Percentiles rank a stretch among this genome's conserved stretches.
Evolutionary conservation across 2,888 invertebrate genomes (phyloP).

Genomic region (Drosophila quinaria): DNA sequence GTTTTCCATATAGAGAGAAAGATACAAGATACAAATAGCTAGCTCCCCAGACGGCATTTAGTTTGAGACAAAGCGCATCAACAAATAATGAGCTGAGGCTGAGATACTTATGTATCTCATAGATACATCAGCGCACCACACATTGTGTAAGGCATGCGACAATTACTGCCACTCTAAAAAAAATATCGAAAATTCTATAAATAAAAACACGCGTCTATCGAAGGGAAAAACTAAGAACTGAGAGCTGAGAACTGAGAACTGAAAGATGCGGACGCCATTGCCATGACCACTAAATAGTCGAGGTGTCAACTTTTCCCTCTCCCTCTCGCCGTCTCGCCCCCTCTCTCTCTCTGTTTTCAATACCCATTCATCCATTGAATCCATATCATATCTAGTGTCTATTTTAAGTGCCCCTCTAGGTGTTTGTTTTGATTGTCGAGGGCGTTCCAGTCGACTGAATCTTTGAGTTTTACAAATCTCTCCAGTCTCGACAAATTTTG

Average conservation of each 20-base stretch:
- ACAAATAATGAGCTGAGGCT: conserved; percentile 52
- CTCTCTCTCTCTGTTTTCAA: conserved; percentile 1
- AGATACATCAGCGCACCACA: conserved; percentile 24
- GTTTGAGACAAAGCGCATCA: conserved; percentile 52
- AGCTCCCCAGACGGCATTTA: conserved; percentile 63
- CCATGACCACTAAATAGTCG: conserved; percentile 63
- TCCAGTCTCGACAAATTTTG: neutral
- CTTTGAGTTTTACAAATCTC: conserved; percentile 5
- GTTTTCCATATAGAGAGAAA: conserved; percentile 39
- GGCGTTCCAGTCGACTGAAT: conserved; percentile 48
- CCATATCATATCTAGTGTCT: conserved; percentile 42
- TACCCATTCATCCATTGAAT: neutral
- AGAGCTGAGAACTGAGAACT: too few relatives aligned
- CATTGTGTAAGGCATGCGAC: conserved; percentile 33
- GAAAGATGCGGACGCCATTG: conserved; percentile 36
- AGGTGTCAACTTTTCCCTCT: conserved; percentile 49
- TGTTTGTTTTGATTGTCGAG: conserved; percentile 45
- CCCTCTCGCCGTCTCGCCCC: too few relatives aligned
- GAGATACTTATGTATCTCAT: conserved; percentile 52
- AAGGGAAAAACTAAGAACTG: conserved; percentile 3
- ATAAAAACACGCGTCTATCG: neutral
- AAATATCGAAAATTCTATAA: conserved; percentile 34
- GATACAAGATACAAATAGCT: conserved; percentile 36
- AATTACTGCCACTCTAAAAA: conserved; percentile 43
- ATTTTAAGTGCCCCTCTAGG: conserved; percentile 43